Percentiles rank a stretch among this genome's conserved stretches.
Evolutionary conservation across 2,888 invertebrate genomes (phyloP).

Genomic region (Tryphoninae sp.): DNA sequence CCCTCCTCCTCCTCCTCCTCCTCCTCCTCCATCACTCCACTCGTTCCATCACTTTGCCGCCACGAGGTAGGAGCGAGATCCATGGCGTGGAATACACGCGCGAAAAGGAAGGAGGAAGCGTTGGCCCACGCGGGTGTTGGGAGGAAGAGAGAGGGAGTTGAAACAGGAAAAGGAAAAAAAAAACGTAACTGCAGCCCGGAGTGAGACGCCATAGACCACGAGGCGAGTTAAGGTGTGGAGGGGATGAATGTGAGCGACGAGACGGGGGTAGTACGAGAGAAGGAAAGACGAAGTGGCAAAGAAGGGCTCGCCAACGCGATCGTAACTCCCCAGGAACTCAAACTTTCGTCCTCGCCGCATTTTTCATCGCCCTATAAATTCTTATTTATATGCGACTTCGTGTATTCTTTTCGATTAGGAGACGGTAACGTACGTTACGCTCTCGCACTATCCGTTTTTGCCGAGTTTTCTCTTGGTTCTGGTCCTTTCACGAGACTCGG

Average conservation of each 20-base stretch:
- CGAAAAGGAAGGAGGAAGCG: conserved; percentile 10
- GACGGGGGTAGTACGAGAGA: conserved; percentile 22
- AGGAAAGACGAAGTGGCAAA: conserved; percentile 62
- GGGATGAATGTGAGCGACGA: conserved; percentile 16
- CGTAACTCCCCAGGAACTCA: conserved; percentile 57
- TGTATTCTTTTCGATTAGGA: conserved; percentile 79
- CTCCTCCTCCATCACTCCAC: conserved; percentile 68
- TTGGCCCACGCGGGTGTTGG: conserved; percentile 26
- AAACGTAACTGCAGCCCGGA: conserved; percentile 51
- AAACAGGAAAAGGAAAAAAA: conserved; percentile 52
- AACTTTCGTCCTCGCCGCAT: conserved; percentile 72
- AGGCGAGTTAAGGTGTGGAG: conserved; percentile 35
- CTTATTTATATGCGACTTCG: conserved; percentile 80
- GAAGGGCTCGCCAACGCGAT: conserved; percentile 37
- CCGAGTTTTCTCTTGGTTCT: conserved; percentile 17
- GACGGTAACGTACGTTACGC: conserved; percentile 56
- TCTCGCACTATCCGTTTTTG: conserved; percentile 32
- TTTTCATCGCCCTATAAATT: conserved; percentile 81
- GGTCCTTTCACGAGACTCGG: background rate
- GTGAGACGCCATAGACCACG: conserved; percentile 52
- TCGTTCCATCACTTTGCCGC: conserved; percentile 55
- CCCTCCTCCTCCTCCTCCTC: conserved; percentile 63
- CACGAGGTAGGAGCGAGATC: conserved; percentile 17
- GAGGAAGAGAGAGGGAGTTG: conserved; percentile 42
- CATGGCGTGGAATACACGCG: conserved; percentile 39